phyloP scores from a whole-genome alignment of 2,888 invertebrate genomes.

The Cryptocheilus praepositus region DNA sequence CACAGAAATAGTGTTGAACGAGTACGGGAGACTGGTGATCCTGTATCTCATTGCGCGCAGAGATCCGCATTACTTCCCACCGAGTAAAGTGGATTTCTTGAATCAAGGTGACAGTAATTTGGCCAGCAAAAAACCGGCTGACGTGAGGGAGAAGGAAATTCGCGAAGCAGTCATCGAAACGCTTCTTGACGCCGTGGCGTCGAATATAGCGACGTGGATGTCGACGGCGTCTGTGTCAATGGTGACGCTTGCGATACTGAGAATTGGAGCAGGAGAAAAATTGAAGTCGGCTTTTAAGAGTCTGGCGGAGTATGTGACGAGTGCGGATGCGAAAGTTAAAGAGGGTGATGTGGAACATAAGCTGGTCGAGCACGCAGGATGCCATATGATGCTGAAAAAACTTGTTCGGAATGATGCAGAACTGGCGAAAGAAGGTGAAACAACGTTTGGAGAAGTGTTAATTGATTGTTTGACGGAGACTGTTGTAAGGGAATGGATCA shows the following conservation, averaged over 20 bases:
- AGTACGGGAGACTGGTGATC: constrained; percentile 90
- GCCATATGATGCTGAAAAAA: constrained; percentile 87
- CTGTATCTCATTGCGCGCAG: constrained; percentile 91
- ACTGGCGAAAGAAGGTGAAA: constrained; percentile 69
- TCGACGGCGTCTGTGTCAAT: constrained; percentile 81
- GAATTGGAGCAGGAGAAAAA: constrained; percentile 77
- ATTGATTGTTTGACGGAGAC: constrained; percentile 76
- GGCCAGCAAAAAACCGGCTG: constrained; percentile 83
- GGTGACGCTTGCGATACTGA: constrained; percentile 83
- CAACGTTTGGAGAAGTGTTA: constrained; percentile 78
- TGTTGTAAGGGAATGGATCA: constrained; percentile 80
- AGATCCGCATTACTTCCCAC: constrained; percentile 88
- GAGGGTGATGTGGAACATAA: constrained; percentile 69
- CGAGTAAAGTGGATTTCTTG: constrained; percentile 84
- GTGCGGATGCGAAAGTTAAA: constrained; percentile 77
- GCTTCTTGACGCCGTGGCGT: constrained; percentile 77
- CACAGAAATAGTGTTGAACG: constrained; percentile 83
- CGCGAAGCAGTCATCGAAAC: constrained; percentile 80
- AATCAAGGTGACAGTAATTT: constrained; percentile 84
- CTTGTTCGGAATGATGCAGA: constrained; percentile 81
- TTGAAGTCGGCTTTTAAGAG: constrained; percentile 74
- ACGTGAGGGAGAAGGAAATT: constrained; percentile 82
- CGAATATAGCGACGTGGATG: constrained; percentile 82
- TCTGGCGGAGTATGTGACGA: constrained; percentile 74
- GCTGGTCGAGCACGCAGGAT: constrained; percentile 83